A percentile compares a stretch with the other conserved stretches of the same genome.
These are phyloP conservation scores for Eumeta japonica DNA, from an alignment of 1,140 invertebrate genomes.

Conservation along the genomic window DNA sequence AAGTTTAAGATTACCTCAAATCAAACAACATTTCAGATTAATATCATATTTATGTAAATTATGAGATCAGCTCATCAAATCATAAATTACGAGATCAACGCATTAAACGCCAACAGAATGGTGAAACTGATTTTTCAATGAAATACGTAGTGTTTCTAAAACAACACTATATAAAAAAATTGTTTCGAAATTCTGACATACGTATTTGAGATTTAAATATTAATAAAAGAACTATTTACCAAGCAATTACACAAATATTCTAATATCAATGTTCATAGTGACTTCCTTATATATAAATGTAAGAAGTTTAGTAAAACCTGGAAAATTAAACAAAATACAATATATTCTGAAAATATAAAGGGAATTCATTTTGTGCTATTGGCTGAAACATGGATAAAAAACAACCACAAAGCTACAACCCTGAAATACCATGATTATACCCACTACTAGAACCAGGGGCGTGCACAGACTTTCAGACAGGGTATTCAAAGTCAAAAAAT, in stretches of 20 bases:
- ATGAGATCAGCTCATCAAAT: no score
- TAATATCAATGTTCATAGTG: constrained; percentile 4
- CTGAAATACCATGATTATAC: not conserved
- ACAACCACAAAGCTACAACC: constrained; percentile 1
- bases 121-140: constrained; percentile 13
- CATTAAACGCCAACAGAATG: constrained; percentile 7
- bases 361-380: constrained; percentile 2
- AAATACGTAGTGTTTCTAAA: constrained; percentile 16
- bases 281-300: constrained; percentile 13
- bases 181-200: no score
- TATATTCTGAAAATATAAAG: not conserved
- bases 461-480: no score
- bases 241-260: constrained; percentile 7
- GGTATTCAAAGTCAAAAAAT: no score
- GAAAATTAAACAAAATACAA: constrained; percentile 11
- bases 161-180: not conserved
- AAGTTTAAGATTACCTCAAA: constrained; percentile 7
- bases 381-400: constrained; percentile 8
- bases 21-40: constrained; percentile 7
- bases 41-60: constrained; percentile 9
- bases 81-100: constrained; percentile 11
- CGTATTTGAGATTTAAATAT: no score
- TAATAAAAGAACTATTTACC: not conserved
- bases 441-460: no score
- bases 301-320: constrained; percentile 9